Percentiles rank a stretch among this genome's conserved stretches.
phyloP scores from a whole-genome alignment of 2,797 vertebrate genomes.

The Sebastes hubbsi region DNA sequence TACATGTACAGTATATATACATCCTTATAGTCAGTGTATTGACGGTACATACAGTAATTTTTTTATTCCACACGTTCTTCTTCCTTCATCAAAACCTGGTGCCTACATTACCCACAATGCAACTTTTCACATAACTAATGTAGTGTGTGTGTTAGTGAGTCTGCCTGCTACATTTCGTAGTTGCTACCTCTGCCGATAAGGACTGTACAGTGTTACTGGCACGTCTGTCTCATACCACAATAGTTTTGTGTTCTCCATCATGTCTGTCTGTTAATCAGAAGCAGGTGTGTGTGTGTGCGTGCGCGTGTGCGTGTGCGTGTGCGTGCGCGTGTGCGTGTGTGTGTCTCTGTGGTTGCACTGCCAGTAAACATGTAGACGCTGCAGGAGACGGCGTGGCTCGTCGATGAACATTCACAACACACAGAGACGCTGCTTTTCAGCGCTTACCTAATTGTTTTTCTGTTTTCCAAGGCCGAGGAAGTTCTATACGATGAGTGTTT shows the following conservation, averaged over 20 bases:
- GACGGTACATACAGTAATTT: too few relatives aligned
- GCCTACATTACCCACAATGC: too few relatives aligned
- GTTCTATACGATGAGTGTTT: background rate
- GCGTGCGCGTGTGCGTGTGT: background rate
- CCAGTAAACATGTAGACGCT: conserved; percentile 56
- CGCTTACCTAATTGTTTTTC: conserved; percentile 58
- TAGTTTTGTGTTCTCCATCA: conserved; percentile 35
- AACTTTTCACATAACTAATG: too few relatives aligned
- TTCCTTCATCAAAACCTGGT: too few relatives aligned
- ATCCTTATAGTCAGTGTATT: too few relatives aligned
- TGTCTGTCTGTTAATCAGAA: conserved; percentile 50
- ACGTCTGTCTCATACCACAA: background rate
- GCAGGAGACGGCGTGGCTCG: conserved; percentile 39
- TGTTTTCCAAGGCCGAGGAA: conserved; percentile 49
- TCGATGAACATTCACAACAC: conserved; percentile 5
- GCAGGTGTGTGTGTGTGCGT: conserved; percentile 1
- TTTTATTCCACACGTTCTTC: too few relatives aligned
- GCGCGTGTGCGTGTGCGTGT: conserved; percentile 8
- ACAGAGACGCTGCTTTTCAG: conserved; percentile 41
- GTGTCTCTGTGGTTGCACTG: conserved; percentile 46
- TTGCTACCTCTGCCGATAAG: background rate
- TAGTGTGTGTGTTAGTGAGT: too few relatives aligned
- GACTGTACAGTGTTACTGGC: background rate
- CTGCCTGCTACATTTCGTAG: too few relatives aligned
- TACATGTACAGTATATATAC: too few relatives aligned